phyloP scores from a whole-genome alignment of 2,888 invertebrate species.

The Portevinia maculata region DNA sequence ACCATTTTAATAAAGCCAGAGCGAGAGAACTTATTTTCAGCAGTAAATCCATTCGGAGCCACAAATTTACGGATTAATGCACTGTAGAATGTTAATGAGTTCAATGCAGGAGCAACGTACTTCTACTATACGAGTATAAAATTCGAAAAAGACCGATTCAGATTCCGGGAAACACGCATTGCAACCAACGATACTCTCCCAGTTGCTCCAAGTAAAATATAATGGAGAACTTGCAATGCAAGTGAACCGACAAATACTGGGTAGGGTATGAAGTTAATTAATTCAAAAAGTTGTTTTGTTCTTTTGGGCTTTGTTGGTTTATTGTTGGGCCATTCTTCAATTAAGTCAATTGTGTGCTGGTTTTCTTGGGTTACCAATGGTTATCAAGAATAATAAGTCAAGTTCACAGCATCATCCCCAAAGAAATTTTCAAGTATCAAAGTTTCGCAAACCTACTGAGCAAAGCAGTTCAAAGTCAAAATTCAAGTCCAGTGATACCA shows the following conservation, averaged over 20 bases:
- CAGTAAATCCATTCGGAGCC: slow-evolving; percentile 47
- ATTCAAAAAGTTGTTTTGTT: slow-evolving; percentile 12
- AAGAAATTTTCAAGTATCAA: background rate
- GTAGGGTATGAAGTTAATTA: background rate
- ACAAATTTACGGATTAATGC: slow-evolving; percentile 55
- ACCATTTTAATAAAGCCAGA: slow-evolving; percentile 25
- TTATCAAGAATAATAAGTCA: slow-evolving; percentile 31
- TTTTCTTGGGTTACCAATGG: background rate
- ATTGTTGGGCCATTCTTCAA: slow-evolving; percentile 4
- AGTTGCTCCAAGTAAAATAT: too few species aligned
- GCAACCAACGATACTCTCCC: too few species aligned
- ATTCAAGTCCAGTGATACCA: slow-evolving; percentile 26
- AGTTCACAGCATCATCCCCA: slow-evolving; percentile 6
- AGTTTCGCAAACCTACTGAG: slow-evolving; percentile 10
- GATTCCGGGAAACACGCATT: too few species aligned
- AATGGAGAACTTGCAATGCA: too few species aligned
- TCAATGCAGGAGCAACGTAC: slow-evolving; percentile 34
- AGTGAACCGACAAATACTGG: too few species aligned
- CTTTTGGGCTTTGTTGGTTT: background rate
- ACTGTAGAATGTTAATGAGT: slow-evolving; percentile 49
- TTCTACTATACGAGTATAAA: too few species aligned
- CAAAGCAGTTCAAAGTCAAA: slow-evolving; percentile 4
- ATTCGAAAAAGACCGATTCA: too few species aligned
- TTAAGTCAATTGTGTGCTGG: background rate
- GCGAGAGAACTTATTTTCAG: background rate